Conservation (phyloP, 92 coral and sea anemone genomes). For the Epizoanthus ramosus region DNA sequence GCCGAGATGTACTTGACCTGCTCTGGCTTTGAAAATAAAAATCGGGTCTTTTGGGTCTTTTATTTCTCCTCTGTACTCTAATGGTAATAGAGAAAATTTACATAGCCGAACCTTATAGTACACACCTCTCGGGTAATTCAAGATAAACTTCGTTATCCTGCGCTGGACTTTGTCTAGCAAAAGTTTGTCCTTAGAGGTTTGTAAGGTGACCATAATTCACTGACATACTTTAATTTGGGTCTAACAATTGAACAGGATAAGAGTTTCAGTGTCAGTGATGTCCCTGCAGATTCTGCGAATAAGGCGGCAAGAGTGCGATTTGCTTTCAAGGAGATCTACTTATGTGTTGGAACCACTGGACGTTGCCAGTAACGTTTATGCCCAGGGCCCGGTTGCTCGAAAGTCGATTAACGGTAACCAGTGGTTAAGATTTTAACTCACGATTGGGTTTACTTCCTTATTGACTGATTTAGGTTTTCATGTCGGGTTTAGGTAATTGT, state of each 20-base stretch:
- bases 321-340: conserved; percentile 23
- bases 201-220: conserved; percentile 34
- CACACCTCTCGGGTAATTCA: conserved; percentile 56
- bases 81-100: conserved; percentile 39
- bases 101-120: conserved; percentile 27
- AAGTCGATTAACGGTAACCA: too few relatives aligned
- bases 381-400: too few relatives aligned
- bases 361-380: conserved; percentile 48
- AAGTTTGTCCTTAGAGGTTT: conserved; percentile 32
- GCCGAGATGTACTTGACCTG: conserved; percentile 36
- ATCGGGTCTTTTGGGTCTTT: conserved; percentile 6
- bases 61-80: conserved; percentile 27
- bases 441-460: too few relatives aligned
- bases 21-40: too few relatives aligned
- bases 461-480: too few relatives aligned
- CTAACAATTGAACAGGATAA: conserved; percentile 54
- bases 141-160: conserved; percentile 57
- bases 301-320: conserved; percentile 41
- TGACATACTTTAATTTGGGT: conserved; percentile 56
- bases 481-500: too few relatives aligned
- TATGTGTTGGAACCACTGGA: conserved; percentile 30
- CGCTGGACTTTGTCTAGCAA: conserved; percentile 51
- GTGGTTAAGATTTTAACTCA: too few relatives aligned
- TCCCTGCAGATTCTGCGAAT: conserved; percentile 40
- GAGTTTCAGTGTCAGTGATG: conserved; percentile 36